Evolutionary conservation across 2,888 invertebrate genomes (phyloP), one percentile per base, ranked within the genome.

Genomic region (Nomada flava): DNA sequence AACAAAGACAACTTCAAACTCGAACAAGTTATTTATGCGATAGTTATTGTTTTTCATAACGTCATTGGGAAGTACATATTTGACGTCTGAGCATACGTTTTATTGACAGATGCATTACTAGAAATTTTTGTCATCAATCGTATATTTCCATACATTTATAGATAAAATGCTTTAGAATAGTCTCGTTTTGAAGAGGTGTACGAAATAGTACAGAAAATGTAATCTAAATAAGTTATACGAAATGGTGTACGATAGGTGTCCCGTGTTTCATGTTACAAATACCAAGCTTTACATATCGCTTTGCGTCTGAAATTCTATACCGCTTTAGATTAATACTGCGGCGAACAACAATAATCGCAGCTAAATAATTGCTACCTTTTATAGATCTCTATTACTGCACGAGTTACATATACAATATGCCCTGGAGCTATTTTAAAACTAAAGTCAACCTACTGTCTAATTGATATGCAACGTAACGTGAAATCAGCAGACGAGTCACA

Each of bases 251-350:
- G 20, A 60, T n/a, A 60, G 13, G 18, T 44, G 53, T 53, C 44
- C 64, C 53, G 13, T 52, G 72, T 57, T 71, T 81, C 53, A 0
- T 59, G 26, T 79, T 79, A 73, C 74, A 79, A 59, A 69, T 79
- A 23, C 57, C 47, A 26, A 42, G 52, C 53, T 69, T 69, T 36
- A 62, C n/a, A 47, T 80, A 72, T 68, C 67, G 23, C 36, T 79
- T 59, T 18, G 53, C 69, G 42, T 64, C n/a, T 79, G 64, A 63
- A 73, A 73, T 73, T 68, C 52, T 44, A 79, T 42, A 20, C 73
- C 63, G n/a, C 26, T 79, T 36, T 23, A 69, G 29, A 68, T 47
- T 29, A 36, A 64, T 53, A 59, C 36, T 69, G 36, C 42, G 64
- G 47, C 62, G 65, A 47, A 53, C 50, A 52, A 20, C 71, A 55